A percentile compares a stretch with the other conserved stretches of the same genome.
Conservation (phyloP, 2,797 vertebrate species). For the Pipistrellus nathusii region DNA sequence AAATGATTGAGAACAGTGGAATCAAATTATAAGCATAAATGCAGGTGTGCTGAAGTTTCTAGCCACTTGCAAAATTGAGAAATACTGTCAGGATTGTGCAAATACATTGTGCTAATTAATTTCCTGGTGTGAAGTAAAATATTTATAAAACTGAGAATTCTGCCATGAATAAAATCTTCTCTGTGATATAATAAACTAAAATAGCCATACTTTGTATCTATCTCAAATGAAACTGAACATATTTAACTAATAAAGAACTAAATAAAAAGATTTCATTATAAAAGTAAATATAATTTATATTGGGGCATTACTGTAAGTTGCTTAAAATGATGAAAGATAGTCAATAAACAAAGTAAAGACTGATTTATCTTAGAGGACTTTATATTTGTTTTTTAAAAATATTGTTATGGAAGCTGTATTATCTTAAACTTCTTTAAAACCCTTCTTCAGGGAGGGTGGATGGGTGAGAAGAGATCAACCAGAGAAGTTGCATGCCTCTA, state of each 20-base stretch:
- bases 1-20: constrained; percentile 28
- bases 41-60: constrained; percentile 61
- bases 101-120: constrained; percentile 71
- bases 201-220: neutral
- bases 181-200: constrained; percentile 45
- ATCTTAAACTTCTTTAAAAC: constrained; percentile 47
- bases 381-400: neutral
- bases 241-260: constrained; percentile 16
- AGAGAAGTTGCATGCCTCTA: too few species aligned
- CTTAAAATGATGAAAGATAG: constrained; percentile 53
- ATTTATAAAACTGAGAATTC: constrained; percentile 66
- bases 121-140: constrained; percentile 72
- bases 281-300: neutral
- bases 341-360: neutral
- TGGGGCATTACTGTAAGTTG: neutral
- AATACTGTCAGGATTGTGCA: constrained; percentile 65
- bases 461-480: too few species aligned
- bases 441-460: neutral
- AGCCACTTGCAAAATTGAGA: constrained; percentile 69
- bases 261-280: neutral
- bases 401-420: constrained; percentile 37
- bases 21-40: constrained; percentile 66
- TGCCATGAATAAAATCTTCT: constrained; percentile 60
- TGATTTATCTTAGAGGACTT: constrained; percentile 20
- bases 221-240: constrained; percentile 30